These are phyloP conservation scores for Malacosoma neustria DNA, from an alignment of 2,888 invertebrate genomes.

Conservation along the genomic window DNA sequence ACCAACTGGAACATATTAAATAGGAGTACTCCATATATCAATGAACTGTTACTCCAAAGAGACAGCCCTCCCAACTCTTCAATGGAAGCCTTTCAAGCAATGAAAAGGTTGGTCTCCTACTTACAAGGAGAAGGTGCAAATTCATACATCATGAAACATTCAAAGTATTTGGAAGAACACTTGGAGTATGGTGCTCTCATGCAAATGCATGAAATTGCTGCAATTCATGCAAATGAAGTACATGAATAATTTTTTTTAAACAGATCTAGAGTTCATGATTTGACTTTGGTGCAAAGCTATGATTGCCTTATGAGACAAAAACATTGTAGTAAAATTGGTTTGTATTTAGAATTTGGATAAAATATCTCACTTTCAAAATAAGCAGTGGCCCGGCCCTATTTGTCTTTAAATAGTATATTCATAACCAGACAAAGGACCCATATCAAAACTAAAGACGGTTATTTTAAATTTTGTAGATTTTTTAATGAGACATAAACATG, in stretches of 20 bases:
- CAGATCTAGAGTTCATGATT: too few relatives aligned
- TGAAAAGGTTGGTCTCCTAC: constrained; percentile 29
- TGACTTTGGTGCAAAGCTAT: too few relatives aligned
- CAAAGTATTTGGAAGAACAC: constrained; percentile 29
- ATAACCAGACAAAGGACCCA: too few relatives aligned
- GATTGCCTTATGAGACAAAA: too few relatives aligned
- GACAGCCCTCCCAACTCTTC: constrained; percentile 16
- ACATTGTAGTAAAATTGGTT: too few relatives aligned
- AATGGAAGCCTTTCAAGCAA: constrained; percentile 31
- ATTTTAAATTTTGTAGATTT: too few relatives aligned
- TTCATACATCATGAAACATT: constrained; percentile 20
- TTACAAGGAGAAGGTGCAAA: constrained; percentile 25
- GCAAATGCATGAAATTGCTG: constrained; percentile 27
- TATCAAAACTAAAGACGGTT: too few relatives aligned
- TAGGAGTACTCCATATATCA: constrained; percentile 11
- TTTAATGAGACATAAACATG: too few relatives aligned
- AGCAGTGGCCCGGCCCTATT: too few relatives aligned
- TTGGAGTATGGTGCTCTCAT: constrained; percentile 26
- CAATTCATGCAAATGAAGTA: constrained; percentile 20
- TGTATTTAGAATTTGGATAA: too few relatives aligned
- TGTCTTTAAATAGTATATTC: too few relatives aligned
- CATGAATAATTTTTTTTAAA: constrained; percentile 17
- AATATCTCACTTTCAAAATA: too few relatives aligned
- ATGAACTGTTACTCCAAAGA: constrained; percentile 15
- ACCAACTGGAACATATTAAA: constrained; percentile 13